phyloP scores from a whole-genome alignment of 2,888 invertebrate species.

The Polietes domitor region DNA sequence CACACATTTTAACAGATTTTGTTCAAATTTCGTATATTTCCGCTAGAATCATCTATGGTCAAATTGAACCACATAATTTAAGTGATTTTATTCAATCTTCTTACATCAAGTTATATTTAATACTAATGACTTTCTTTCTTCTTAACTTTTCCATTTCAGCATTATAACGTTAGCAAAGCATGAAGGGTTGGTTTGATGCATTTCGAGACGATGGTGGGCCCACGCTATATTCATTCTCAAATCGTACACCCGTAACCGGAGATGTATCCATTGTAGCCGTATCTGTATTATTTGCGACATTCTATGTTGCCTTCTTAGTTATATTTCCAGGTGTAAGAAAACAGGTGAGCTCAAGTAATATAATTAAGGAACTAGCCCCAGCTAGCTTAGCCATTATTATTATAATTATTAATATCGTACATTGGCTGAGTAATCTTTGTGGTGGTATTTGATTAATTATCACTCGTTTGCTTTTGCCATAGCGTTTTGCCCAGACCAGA shows the following conservation, averaged over 20 bases:
- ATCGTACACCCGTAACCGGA: conserved; percentile 96
- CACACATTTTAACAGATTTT: too few relatives aligned
- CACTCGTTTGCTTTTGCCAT: too few relatives aligned
- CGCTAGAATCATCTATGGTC: too few relatives aligned
- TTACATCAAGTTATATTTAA: conserved; percentile 50
- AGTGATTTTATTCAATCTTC: background rate
- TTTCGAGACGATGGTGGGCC: conserved; percentile 98
- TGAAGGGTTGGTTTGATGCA: conserved; percentile 98
- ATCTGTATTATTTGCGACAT: conserved; percentile 92
- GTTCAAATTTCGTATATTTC: too few relatives aligned
- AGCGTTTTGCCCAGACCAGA: too few relatives aligned
- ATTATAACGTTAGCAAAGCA: conserved; percentile 81
- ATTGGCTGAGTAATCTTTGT: too few relatives aligned
- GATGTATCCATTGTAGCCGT: conserved; percentile 94
- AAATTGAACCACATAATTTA: too few relatives aligned
- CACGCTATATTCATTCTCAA: conserved; percentile 96
- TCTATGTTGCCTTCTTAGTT: conserved; percentile 96
- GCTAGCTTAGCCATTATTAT: too few relatives aligned
- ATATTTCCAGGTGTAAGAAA: conserved; percentile 97
- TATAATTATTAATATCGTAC: too few relatives aligned
- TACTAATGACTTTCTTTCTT: conserved; percentile 55
- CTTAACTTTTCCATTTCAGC: conserved; percentile 68
- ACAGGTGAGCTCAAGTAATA: conserved; percentile 87
- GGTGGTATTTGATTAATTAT: too few relatives aligned
- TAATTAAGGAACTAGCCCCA: too few relatives aligned